Base-by-base conservation (phyloP, 2,797 vertebrate genomes). In the Arremon aurantiirostris region DNA sequence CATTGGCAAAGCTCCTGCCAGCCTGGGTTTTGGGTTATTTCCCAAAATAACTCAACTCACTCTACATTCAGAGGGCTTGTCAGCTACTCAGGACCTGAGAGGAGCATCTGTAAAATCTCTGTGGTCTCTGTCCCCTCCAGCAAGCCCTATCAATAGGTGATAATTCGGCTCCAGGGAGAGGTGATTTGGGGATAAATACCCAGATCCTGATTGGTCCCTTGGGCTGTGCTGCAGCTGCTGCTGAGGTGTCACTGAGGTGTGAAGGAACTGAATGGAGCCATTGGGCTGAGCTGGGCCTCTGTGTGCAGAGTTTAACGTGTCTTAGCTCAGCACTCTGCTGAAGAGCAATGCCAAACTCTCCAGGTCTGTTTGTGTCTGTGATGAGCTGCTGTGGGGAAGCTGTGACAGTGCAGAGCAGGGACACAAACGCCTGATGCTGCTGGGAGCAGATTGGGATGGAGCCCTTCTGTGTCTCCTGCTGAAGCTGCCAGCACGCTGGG, bases 1-100 rank as follows among this genome's bases (percentile, higher is more conserved):
- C 3, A 2, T 2, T 1, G 1, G 18, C 2, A 0, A 8, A 1
- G 28, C 14, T 19, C 1, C 53, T 83, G 20, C 35, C 68, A 69
- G 56, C 39, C 82, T 32, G 17, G 14, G 22, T 22, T 91, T 86
- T 14, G 11, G 47, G 44, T 30, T 85, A 21, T 76, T 81, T 82
- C 55, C 34, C 23, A 5, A 8, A 56, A 60, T 57, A 71, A 65
- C 39, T 83, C 22, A 46, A 77, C 24, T 30, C 34, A 39, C n/a
- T 5, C 28, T 61, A 32, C 44, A 70, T 34, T 46, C 2, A 0
- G 8, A 12, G n/a, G 18, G 14, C 8, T 80, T 63, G 37, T 34
- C 37, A 9, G 47, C 9, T 11, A 47, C 18, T 79, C 3, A 0
- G 32, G 52, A 28, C 52, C 32, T 34, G 46, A 68, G 19, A 70